A percentile compares a stretch with the other conserved stretches of the same genome.
Conservation (phyloP, 1,140 invertebrate genomes). For the Ridgeia piscesae region DNA sequence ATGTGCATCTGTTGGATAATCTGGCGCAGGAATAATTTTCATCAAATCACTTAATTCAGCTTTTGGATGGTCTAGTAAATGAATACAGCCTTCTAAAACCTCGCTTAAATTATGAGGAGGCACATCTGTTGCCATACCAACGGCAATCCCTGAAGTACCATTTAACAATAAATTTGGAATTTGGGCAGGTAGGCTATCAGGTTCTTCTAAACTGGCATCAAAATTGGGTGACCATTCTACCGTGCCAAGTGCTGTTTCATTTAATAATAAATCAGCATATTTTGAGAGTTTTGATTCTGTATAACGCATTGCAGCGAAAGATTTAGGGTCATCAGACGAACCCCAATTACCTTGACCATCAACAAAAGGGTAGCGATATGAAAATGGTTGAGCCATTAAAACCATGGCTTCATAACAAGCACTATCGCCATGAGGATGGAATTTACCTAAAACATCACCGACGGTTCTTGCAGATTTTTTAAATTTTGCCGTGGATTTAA, state of each 20-base stretch:
- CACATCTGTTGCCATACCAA: slow-evolving; percentile 26
- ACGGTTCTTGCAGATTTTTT: too few relatives aligned
- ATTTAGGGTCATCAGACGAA: slow-evolving; percentile 2
- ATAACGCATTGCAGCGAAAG: slow-evolving; percentile 23
- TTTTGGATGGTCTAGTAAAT: slow-evolving; percentile 2
- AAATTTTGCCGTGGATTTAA: too few relatives aligned
- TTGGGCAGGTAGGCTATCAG: background rate
- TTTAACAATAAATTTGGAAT: slow-evolving; percentile 24
- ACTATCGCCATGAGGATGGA: too few relatives aligned
- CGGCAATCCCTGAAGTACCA: slow-evolving; percentile 21
- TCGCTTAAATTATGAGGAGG: slow-evolving; percentile 20
- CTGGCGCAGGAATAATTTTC: slow-evolving; percentile 10
- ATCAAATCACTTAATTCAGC: background rate
- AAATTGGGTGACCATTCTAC: slow-evolving; percentile 20
- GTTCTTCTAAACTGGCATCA: slow-evolving; percentile 21
- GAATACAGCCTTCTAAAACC: slow-evolving; percentile 7
- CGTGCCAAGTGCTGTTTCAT: slow-evolving; percentile 13
- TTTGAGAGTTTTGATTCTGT: slow-evolving; percentile 7
- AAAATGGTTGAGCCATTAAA: too few relatives aligned
- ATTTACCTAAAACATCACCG: too few relatives aligned
- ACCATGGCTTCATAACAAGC: too few relatives aligned
- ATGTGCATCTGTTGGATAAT: slow-evolving; percentile 15
- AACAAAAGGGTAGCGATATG: too few relatives aligned
- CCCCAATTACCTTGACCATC: too few relatives aligned
- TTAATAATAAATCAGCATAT: slow-evolving; percentile 16